Base-by-base conservation (phyloP, 2,797 vertebrate genomes). In the Heterohyrax brucei region DNA sequence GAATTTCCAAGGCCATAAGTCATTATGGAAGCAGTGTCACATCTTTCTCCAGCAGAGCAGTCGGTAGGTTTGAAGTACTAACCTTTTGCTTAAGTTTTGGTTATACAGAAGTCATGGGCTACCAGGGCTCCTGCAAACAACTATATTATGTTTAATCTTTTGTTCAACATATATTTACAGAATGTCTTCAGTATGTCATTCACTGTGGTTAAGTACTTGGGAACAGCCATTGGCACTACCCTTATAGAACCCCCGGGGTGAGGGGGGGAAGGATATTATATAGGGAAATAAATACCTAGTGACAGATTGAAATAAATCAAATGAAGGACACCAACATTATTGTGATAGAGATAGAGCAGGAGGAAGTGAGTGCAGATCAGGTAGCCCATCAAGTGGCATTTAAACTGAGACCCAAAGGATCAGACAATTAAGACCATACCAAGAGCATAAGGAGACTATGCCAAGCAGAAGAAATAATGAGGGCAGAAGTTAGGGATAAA, bases 361-460 rank as follows among this genome's bases (percentile, higher is more conserved):
- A 84, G 10, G 10, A 62, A 66, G 1, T 5, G 44, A 66, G 3
- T 80, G 0, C 73, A 44, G 72, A 0, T 76, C 21, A 64, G 87
- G 21, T 26, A 5, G 12, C 75, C 18, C 33, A 83, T 81, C 22
- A 68, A 16, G 39, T 92, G 56, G 83, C 19, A 21, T 81, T 87
- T 91, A 95, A 95, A 84, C 19, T 53, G 44, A 92, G 9, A 78
- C 8, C 13, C 62, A 87, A 70, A 91, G 19, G 6, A 56, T 88
- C 70, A 86, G 59, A 91, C 86, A 89, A 87, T 2, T 26, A 50
- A 87, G 28, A 81, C 46, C 10, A 56, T 33, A 0, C 8, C 18
- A 91, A 56, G 62, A 90, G 12, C 62, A 81, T 3, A 13, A 87
- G 21, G 48, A 16, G 22, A 33, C 0, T 61, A 5, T 78, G 84